Base-by-base conservation (phyloP, 1,140 invertebrate genomes). In the Drosophila bifasciata region DNA sequence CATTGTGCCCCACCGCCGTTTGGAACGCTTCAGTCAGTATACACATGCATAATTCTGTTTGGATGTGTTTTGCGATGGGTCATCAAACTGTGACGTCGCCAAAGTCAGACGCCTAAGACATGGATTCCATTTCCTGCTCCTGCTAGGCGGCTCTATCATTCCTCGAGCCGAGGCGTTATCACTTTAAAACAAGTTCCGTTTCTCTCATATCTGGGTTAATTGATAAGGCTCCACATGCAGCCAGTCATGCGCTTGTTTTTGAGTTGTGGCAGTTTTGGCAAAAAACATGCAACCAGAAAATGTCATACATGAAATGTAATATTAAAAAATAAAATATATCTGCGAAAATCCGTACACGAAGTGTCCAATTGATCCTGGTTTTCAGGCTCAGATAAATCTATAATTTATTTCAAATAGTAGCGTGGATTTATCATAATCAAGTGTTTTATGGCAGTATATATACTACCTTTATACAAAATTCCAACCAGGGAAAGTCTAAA, bases 51-150 rank as follows among this genome's bases (percentile, higher is more conserved):
- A 72, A 53, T 52, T 49, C 51, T 46, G 28, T 45, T 19, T 16
- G 48, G 11, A 3, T 53, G 67, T 32, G 67, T 16, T 16, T 41
- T 28, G 55, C 48, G 17, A 43, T 60, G 52, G 81, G 81, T 85
- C 81, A 85, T 85, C 81, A 86, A 85, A 85, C 81, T 84, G 76
- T 84, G 75, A 79, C 81, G 83, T 80, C 68, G 71, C 59, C 21
- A 49, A 74, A 59, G 55, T n/a, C 21, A 48, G 52, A 57, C 61
- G 45, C n/a, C 56, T 52, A 52, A 43, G 7, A 60, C 44, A 16
- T 13, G 9, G 9, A 46, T 60, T 77, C 41, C 61, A 66, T 57
- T 46, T 68, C 40, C 52, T 43, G 19, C 9, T 36, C 48, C 23
- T 25, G 9, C 7, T 45, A 19, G 44, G 39, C 11, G 7, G 19